Percentiles rank a stretch among this genome's conserved stretches.
These are phyloP conservation scores for Ianthella basta DNA, from an alignment of 37 sponge, comb jelly and placozoan genomes.

Conservation along the genomic window DNA sequence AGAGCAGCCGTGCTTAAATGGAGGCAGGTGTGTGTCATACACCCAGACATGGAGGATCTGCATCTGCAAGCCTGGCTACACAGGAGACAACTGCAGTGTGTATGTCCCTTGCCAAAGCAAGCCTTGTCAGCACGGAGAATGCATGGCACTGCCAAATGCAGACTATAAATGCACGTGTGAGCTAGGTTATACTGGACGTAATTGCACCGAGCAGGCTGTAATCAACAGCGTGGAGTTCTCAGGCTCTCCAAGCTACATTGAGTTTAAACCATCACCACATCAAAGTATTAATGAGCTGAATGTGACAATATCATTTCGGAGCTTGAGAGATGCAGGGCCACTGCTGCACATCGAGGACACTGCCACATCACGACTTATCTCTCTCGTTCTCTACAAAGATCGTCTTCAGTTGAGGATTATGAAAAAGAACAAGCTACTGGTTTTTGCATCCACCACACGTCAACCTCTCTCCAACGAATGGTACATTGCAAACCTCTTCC, in stretches of 20 bases:
- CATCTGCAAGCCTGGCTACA: background rate
- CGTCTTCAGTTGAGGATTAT: background rate
- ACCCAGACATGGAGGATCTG: background rate
- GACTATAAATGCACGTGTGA: background rate
- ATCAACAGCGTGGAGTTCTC: background rate
- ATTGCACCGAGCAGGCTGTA: background rate
- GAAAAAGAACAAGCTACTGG: background rate
- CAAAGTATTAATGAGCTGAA: background rate
- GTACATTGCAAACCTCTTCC: too few species aligned
- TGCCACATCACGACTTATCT: background rate
- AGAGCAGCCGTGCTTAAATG: conserved; percentile 10
- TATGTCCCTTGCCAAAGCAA: background rate
- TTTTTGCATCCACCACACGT: background rate
- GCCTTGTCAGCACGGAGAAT: conserved; percentile 8
- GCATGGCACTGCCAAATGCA: background rate
- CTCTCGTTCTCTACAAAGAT: background rate
- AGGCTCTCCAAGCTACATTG: background rate
- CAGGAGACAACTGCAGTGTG: background rate
- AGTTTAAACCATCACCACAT: background rate
- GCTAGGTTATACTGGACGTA: background rate
- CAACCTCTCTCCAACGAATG: background rate
- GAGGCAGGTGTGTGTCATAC: background rate
- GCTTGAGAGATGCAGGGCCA: background rate
- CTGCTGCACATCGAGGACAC: background rate
- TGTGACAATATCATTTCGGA: background rate